phyloP scores from a whole-genome alignment of 2,113 vertebrate species.

The Austrofundulus limnaeus region DNA sequence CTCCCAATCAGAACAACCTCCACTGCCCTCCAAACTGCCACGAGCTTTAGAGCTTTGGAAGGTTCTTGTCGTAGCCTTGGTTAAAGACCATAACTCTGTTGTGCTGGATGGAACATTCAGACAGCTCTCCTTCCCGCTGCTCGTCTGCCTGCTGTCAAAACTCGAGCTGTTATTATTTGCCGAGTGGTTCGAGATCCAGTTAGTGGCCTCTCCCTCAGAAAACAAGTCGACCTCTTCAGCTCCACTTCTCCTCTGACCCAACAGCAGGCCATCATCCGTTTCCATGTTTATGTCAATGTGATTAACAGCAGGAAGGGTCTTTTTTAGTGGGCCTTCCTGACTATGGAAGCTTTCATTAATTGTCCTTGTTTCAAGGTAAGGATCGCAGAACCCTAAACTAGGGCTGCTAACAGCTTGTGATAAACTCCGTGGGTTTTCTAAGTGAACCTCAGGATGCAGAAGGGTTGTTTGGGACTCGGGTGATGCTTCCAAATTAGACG shows the following conservation, averaged over 20 bases:
- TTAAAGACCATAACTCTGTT: conserved; percentile 61
- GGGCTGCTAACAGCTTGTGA: conserved; percentile 76
- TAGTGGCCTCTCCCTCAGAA: conserved; percentile 67
- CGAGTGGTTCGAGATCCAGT: conserved; percentile 88
- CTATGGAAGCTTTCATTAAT: conserved; percentile 60
- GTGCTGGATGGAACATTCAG: conserved; percentile 67
- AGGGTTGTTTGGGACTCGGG: conserved; percentile 47
- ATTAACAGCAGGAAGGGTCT: conserved; percentile 67
- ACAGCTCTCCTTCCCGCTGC: conserved; percentile 63
- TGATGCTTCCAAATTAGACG: conserved; percentile 60
- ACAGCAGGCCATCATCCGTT: conserved; percentile 60
- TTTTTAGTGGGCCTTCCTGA: conserved; percentile 65
- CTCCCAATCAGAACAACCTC: conserved; percentile 37
- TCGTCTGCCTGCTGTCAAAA: conserved; percentile 66
- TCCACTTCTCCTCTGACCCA: conserved; percentile 45
- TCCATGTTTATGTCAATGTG: conserved; percentile 72
- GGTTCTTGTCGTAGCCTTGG: conserved; percentile 65
- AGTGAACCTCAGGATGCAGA: conserved; percentile 54
- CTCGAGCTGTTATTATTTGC: conserved; percentile 87
- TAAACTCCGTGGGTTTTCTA: conserved; percentile 76
- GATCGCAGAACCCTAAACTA: conserved; percentile 77
- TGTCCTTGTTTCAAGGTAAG: conserved; percentile 69
- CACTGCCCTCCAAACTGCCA: conserved; percentile 42
- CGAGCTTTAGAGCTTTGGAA: conserved; percentile 49
- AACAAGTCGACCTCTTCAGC: conserved; percentile 62